Evolutionary conservation across 1,140 invertebrate species (phyloP), one percentile per base, ranked within the genome.

Genomic region (Nasonia giraulti): DNA sequence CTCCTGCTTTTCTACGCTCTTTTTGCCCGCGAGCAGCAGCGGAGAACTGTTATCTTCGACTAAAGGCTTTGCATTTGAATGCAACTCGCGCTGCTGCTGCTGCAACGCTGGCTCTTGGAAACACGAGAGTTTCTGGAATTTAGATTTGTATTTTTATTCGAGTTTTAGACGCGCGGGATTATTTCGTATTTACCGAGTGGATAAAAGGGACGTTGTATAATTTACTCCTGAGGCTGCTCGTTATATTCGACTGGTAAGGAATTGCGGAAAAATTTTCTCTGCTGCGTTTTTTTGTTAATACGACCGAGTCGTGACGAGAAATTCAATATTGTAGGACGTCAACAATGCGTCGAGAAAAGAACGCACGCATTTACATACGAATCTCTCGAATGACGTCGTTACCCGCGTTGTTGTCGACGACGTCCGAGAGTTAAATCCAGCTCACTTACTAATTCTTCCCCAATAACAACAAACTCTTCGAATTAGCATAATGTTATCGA

Each of bases 1-100:
- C 55, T n/a, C 55, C 5, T 80, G 33, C 66, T 69, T 33, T n/a
- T 69, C 62, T 27, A 55, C 23, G 77, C 4, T 20, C 78, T 47
- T 44, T 81, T 33, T 71, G 12, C 27, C 31, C 80, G 33, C 55
- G 17, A 20, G 20, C 20, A 20, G 33, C 55, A 14, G 20, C 55
- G 40, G 20, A 68, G 27, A 80, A 68, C 31, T 12, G 14, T 80
- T 80, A 68, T 68, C 78, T 66, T 80, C 62, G 62, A 40, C 20
- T 47, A 81, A 74, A 17, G 69, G 69, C 80, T 40, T 74, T 71
- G 20, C 69, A 55, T 81, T 80, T 40, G 55, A 80, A 68, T 80
- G 31, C 76, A 62, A 62, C 55, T 62, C 55, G 55, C 55, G 33
- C 33, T 37, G n/a, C n/a, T n/a, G n/a, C n/a, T n/a, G 33, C 33